Evolutionary conservation across 2,888 invertebrate genomes (phyloP), one percentile per base, ranked within the genome.

Genomic region (Phlogophora meticulosa): DNA sequence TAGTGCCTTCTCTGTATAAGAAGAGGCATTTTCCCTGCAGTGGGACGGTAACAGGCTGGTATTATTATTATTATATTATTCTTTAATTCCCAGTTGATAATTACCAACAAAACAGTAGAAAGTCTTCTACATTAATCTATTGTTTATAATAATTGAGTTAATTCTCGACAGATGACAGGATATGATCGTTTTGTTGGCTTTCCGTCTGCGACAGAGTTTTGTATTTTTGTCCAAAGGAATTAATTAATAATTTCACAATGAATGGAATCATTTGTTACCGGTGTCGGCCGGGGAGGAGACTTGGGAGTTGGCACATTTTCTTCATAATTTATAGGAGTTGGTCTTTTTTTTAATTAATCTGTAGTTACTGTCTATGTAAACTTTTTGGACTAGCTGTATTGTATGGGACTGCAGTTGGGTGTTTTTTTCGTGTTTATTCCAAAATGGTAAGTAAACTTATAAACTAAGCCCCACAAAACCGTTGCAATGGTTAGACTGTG

Each of bases 191-290:
- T 76, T 67, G 78, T 76, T 57, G 52, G 62, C 55, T 55, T 38
- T 59, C 59, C 71, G 60, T 79, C 75, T 69, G 79, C 53, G 62
- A 67, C 59, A 15, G 72, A 76, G 67, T 74, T 65, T 64, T 68
- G 78, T 85, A 87, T 86, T 88, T 87, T 86, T 83, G 85, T 77
- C 58, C 72, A 76, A 76, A 80, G 82, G 81, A 90, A 90, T 90
- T 90, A 91, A 91, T 91, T 91, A 91, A 88, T 90, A 91, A 88
- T 91, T 90, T 87, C 88, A 87, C 88, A 90, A 90, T 87, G 86
- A 80, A 76, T 68, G 75, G 86, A 88, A 87, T 89, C 91, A 90
- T 90, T 91, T 89, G 88, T 90, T 89, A 90, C 85, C 81, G 83
- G 82, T 77, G 77, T 58, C 10, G 15, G 34, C 3, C 53, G 22